These are phyloP conservation scores for Embidobia sp. DNA, from an alignment of 2,888 invertebrate species.

Conservation along the genomic window DNA sequence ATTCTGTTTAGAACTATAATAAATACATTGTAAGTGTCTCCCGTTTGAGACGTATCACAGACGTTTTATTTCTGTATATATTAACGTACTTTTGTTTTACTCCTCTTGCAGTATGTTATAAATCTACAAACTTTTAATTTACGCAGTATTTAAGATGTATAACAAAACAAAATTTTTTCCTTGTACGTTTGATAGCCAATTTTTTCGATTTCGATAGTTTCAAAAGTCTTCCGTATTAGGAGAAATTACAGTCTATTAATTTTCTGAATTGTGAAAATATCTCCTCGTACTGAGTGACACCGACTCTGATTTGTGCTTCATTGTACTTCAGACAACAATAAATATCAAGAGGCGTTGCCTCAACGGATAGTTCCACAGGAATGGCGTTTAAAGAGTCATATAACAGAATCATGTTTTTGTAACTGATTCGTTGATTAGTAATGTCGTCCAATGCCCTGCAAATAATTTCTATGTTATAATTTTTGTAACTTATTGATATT, in stretches of 20 bases:
- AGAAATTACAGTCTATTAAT: slow-evolving; percentile 65
- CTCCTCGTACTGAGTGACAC: slow-evolving; percentile 75
- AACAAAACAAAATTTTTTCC: too few relatives aligned
- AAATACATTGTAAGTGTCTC: too few relatives aligned
- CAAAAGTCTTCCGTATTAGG: too few relatives aligned
- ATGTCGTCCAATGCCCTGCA: slow-evolving; percentile 73
- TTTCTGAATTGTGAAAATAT: slow-evolving; percentile 73
- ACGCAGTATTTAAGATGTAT: too few relatives aligned
- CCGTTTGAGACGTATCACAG: too few relatives aligned
- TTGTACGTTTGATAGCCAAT: too few relatives aligned
- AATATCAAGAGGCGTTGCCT: slow-evolving; percentile 71
- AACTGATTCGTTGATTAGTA: slow-evolving; percentile 61
- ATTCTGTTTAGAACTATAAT: too few relatives aligned
- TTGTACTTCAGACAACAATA: slow-evolving; percentile 74
- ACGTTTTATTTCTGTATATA: too few relatives aligned
- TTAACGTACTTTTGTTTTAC: too few relatives aligned
- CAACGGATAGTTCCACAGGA: background rate
- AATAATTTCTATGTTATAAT: slow-evolving; percentile 6
- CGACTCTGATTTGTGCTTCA: slow-evolving; percentile 69
- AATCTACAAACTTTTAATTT: too few relatives aligned
- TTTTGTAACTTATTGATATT: background rate
- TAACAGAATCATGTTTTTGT: slow-evolving; percentile 69
- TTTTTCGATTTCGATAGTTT: too few relatives aligned
- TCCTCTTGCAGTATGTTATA: too few relatives aligned
- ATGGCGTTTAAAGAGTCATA: slow-evolving; percentile 68